Evolutionary conservation across 2,797 vertebrate species (phyloP).

Genomic region (Ceyx erithaca): DNA sequence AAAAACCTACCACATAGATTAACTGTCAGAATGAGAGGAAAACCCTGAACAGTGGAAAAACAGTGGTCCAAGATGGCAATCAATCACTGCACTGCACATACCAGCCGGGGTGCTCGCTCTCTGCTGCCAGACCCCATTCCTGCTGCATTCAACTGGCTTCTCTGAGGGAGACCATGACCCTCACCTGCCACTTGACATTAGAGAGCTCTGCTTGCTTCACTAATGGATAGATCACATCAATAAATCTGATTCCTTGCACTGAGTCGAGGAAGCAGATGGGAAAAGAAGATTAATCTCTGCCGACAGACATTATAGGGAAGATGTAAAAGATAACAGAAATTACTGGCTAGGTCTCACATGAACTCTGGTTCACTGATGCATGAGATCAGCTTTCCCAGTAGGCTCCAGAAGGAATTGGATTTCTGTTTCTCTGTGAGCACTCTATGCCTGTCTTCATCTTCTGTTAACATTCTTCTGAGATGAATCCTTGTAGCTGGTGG

Average conservation of each 20-base stretch:
- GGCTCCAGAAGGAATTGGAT: constrained; percentile 34
- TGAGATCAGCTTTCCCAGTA: constrained; percentile 58
- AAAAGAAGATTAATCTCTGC: constrained; percentile 51
- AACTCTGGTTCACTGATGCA: constrained; percentile 48
- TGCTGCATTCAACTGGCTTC: neutral
- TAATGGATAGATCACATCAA: constrained; percentile 60
- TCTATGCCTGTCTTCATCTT: constrained; percentile 55
- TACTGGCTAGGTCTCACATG: constrained; percentile 36
- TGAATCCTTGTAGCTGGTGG: constrained; percentile 50
- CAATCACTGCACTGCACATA: neutral
- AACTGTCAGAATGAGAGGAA: neutral
- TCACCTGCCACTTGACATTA: constrained; percentile 20
- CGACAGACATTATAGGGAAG: neutral
- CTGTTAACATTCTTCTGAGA: constrained; percentile 50
- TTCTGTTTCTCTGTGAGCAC: constrained; percentile 46
- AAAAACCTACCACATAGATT: neutral
- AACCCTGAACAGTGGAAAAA: neutral
- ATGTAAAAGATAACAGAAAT: constrained; percentile 64
- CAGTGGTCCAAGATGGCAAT: accelerated
- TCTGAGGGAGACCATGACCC: constrained; percentile 6
- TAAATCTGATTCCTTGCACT: constrained; percentile 29
- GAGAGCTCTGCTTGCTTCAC: neutral
- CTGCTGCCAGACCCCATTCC: neutral
- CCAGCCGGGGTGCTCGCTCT: neutral
- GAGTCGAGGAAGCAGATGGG: constrained; percentile 41